Evolutionary conservation across 2,113 vertebrate species (phyloP).

Genomic region (Candoia aspera): DNA sequence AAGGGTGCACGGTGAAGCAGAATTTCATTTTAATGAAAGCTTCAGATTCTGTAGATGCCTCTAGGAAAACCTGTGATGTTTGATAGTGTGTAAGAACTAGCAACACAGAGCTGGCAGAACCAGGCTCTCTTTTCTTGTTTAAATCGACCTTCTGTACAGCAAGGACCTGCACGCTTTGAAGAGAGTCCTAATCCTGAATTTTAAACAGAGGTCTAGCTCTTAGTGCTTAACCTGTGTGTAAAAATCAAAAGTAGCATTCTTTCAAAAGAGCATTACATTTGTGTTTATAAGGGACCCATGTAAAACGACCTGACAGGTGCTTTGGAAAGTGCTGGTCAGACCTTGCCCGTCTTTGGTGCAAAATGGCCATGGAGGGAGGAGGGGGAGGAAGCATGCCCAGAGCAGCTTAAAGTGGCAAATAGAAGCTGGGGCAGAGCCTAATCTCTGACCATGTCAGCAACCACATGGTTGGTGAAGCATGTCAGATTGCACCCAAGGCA

Average conservation of each 20-base stretch:
- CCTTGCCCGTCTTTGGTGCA: not conserved
- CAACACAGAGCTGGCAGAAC: not conserved
- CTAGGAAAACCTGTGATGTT: not conserved
- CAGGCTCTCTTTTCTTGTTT: not conserved
- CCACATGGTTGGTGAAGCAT: not conserved
- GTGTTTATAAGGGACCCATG: not conserved
- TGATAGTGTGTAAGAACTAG: not conserved
- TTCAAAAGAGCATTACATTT: not conserved
- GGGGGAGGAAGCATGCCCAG: not conserved
- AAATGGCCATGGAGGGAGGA: not conserved
- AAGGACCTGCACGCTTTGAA: not conserved
- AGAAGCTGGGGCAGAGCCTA: not conserved
- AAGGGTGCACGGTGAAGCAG: not conserved
- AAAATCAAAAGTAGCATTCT: not conserved
- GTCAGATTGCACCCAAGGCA: not conserved
- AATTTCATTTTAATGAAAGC: not conserved
- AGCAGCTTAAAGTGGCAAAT: not conserved
- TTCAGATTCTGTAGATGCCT: not conserved
- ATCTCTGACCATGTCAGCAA: not conserved
- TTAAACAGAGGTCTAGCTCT: not conserved
- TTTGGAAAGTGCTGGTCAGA: not conserved
- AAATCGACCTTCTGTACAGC: not conserved
- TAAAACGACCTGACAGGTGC: not conserved
- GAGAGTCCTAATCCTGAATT: not conserved
- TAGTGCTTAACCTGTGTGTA: not conserved